Percentiles rank a stretch among this genome's conserved stretches.
These are phyloP conservation scores for Malacoraja senta DNA, from an alignment of 2,797 vertebrate genomes.

Conservation along the genomic window DNA sequence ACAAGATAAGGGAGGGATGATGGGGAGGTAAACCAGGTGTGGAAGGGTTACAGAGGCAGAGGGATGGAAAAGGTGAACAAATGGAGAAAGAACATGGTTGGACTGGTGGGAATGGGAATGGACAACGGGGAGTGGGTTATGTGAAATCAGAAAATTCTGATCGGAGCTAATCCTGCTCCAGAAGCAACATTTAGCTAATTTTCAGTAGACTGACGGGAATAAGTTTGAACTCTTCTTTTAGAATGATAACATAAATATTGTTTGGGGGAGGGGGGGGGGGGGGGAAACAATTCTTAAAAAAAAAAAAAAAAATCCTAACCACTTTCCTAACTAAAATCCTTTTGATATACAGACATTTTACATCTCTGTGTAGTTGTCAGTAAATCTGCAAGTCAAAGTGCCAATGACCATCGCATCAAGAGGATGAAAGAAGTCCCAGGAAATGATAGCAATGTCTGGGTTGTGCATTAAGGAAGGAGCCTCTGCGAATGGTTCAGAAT, in stretches of 20 bases:
- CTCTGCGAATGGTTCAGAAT: conserved; percentile 54
- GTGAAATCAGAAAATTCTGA: neutral
- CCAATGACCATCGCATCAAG: conserved; percentile 52
- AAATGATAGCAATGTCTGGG: conserved; percentile 59
- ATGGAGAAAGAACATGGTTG: too few species aligned
- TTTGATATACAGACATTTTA: neutral
- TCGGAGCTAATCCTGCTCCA: neutral
- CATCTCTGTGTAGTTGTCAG: neutral
- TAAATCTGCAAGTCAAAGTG: conserved; percentile 39
- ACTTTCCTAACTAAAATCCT: neutral
- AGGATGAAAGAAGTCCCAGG: conserved; percentile 60
- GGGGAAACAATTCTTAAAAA: neutral
- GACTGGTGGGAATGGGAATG: too few species aligned
- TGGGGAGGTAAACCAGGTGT: too few species aligned
- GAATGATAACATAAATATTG: too few species aligned
- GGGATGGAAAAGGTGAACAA: too few species aligned
- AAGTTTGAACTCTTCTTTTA: neutral
- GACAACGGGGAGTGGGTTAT: too few species aligned
- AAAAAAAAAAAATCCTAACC: neutral
- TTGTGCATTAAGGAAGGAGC: conserved; percentile 63
- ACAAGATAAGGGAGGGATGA: too few species aligned
- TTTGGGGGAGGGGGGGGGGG: too few species aligned
- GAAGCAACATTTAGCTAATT: neutral
- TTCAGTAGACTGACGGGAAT: too few species aligned
- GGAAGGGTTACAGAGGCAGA: too few species aligned